Base-by-base conservation (phyloP, 1,140 invertebrate genomes). In the Listronotus oregonensis region DNA sequence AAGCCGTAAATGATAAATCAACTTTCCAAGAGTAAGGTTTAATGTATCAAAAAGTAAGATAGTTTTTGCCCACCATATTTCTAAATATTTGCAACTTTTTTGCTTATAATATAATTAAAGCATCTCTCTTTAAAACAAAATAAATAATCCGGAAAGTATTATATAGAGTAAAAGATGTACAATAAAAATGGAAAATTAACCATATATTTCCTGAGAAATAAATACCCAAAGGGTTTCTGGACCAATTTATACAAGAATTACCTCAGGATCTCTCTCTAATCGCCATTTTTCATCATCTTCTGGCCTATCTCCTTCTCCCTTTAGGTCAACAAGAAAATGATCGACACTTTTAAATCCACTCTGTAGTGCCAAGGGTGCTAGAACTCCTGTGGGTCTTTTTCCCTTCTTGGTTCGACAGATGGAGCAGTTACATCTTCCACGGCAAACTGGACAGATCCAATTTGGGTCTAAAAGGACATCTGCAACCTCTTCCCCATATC, bases 371-470 rank as follows among this genome's bases (percentile, higher is more conserved):
- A 72, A 9, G 17, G 76, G 78, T 4, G 74, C 73, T 46, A 83
- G 72, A 47, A 79, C 76, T 46, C 82, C 82, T 21, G 81, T 83
- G 15, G 82, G 82, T 31, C 64, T 21, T 73, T 79, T 78, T 5
- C 82, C 81, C 62, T 75, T 69, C 51, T 71, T 76, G 8, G 69
- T 78, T 67, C 82, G 74, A 66, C 82, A 83, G 67, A 82, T 78
- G 11, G 80, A 82, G 66, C 82, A 83, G 58, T 83, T 83, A 58
- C 82, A 83, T 5, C 80, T 71, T 17, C 70, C 76, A 34, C 81
- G 68, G 57, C 82, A 83, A 11, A 80, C 79, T 44, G 81, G 81
- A 69, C 82, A 83, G 27, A 66, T 59, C 82, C 82, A 83, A 40
- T 79, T 68, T 73, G 80, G 80, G 70, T 83, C 75, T 71, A 75